Percentiles rank a stretch among this genome's conserved stretches.
Conservation (phyloP, 2,113 vertebrate genomes). For the Cynopterus brachyotis region DNA sequence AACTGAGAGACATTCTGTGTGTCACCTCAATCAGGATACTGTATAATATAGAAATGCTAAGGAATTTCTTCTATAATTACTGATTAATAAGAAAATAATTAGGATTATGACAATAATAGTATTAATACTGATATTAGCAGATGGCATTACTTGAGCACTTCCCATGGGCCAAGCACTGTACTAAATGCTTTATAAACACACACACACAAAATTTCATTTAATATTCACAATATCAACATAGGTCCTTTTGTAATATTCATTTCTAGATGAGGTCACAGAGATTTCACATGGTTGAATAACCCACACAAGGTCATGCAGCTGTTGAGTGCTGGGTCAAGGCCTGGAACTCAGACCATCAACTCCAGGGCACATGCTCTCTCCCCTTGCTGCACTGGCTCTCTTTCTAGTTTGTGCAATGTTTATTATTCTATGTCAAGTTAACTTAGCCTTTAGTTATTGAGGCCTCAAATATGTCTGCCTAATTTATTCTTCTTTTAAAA, state of each 20-base stretch:
- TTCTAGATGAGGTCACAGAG: background rate
- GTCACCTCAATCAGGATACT: background rate
- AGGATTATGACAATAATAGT: background rate
- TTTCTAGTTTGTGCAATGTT: background rate
- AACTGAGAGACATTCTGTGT: background rate
- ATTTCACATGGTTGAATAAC: background rate
- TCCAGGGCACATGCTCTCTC: background rate
- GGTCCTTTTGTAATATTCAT: background rate
- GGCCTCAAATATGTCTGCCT: background rate
- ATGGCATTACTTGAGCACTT: background rate
- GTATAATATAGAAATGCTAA: background rate
- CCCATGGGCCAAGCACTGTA: background rate
- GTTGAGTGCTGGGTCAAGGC: background rate
- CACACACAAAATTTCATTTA: background rate
- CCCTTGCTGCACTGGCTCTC: background rate
- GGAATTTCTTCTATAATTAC: background rate
- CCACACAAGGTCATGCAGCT: rapidly evolving
- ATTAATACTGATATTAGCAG: background rate
- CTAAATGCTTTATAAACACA: background rate
- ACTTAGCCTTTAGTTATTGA: background rate
- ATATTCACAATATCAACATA: background rate
- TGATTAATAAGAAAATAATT: background rate
- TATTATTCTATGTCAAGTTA: conserved; percentile 47
- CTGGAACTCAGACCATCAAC: background rate
- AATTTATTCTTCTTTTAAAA: conserved; percentile 61